Conservation (phyloP, 2,888 invertebrate species). For the Xanthostigma xanthostigma region DNA sequence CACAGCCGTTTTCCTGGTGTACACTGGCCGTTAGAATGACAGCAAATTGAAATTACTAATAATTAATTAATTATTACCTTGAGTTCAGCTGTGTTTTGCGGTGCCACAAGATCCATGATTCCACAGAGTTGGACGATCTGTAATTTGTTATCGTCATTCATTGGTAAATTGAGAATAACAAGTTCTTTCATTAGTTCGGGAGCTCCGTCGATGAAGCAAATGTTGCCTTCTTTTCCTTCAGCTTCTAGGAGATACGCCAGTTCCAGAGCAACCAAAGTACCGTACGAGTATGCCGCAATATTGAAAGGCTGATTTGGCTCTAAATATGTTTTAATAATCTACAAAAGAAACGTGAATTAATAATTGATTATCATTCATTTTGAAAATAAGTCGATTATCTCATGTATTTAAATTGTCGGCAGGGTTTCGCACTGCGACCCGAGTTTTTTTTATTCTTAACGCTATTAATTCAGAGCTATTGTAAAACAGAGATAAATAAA, state of each 20-base stretch:
- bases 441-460: no score
- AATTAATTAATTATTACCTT: constrained; percentile 12
- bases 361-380: no score
- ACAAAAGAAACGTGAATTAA: constrained; percentile 18
- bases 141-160: constrained; percentile 29
- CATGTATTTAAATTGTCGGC: no score
- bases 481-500: background rate
- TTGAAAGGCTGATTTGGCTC: constrained; percentile 45
- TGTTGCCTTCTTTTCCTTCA: constrained; percentile 42
- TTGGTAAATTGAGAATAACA: constrained; percentile 17
- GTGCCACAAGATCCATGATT: constrained; percentile 32
- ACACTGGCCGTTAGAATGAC: no score
- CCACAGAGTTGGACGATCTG: constrained; percentile 39
- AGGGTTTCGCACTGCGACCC: no score
- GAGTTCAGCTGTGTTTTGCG: constrained; percentile 29
- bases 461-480: background rate
- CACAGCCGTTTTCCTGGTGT: no score
- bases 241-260: constrained; percentile 55
- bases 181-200: constrained; percentile 45
- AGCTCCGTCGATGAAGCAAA: constrained; percentile 69
- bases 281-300: constrained; percentile 80
- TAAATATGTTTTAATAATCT: constrained; percentile 40
- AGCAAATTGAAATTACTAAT: no score
- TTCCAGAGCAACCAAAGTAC: constrained; percentile 62
- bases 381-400: no score